phyloP scores from a whole-genome alignment of 2,888 invertebrate species.

The Clanis bilineata region DNA sequence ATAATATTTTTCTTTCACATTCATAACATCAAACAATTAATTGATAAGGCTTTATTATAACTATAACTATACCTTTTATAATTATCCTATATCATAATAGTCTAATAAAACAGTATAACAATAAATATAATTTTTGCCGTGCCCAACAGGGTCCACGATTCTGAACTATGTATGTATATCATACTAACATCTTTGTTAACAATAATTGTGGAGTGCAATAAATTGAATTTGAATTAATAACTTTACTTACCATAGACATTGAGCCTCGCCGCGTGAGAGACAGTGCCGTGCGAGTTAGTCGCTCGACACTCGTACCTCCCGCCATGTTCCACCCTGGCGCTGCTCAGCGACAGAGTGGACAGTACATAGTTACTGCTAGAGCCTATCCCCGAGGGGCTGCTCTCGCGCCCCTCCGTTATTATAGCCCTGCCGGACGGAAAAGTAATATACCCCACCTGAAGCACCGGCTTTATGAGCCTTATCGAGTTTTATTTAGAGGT shows the following conservation, averaged over 20 bases:
- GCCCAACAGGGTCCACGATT: no score
- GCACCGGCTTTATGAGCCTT: background rate
- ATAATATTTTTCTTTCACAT: no score
- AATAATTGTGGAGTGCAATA: no score
- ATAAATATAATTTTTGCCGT: no score
- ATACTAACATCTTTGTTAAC: no score
- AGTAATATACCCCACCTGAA: background rate
- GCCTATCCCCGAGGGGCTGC: conserved; percentile 60
- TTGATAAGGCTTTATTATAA: no score
- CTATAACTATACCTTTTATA: no score
- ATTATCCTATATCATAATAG: no score
- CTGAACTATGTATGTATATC: no score
- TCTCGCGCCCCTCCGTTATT: conserved; percentile 70
- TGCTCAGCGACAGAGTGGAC: conserved; percentile 90
- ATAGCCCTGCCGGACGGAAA: conserved; percentile 52
- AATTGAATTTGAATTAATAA: no score
- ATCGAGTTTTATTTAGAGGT: background rate
- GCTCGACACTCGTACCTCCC: conserved; percentile 93
- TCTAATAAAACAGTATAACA: no score
- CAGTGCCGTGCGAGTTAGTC: conserved; percentile 86
- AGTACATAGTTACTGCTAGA: conserved; percentile 86
- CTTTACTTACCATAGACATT: conserved; percentile 89
- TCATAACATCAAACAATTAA: background rate
- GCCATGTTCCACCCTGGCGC: conserved; percentile 90
- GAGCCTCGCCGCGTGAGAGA: conserved; percentile 87